A percentile compares a stretch with the other conserved stretches of the same genome.
These are phyloP conservation scores for Trachelus iudaicus DNA, from an alignment of 2,888 invertebrate genomes.

Conservation along the genomic window DNA sequence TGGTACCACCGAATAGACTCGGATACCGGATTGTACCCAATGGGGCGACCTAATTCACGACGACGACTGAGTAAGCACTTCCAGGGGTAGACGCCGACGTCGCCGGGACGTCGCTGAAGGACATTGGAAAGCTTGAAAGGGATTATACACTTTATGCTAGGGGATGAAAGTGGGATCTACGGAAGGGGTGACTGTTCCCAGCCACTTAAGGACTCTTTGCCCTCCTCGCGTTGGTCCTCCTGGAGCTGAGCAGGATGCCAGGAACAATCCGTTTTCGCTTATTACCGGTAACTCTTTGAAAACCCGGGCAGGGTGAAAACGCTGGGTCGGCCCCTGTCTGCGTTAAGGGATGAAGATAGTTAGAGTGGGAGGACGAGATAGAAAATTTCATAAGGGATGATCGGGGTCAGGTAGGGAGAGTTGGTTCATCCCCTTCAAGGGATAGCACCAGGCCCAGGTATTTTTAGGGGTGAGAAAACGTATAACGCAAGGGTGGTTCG, in stretches of 20 bases:
- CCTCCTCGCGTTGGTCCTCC: constrained; percentile 20
- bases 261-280: constrained; percentile 32
- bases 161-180: neutral
- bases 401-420: neutral
- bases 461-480: neutral
- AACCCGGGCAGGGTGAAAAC: constrained; percentile 6
- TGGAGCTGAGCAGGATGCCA: constrained; percentile 12
- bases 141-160: neutral
- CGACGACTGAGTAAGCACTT: constrained; percentile 54
- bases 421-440: neutral
- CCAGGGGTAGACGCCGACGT: constrained; percentile 29
- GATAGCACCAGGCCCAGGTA: neutral
- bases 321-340: neutral
- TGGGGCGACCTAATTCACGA: constrained; percentile 35
- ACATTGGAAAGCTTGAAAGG: neutral
- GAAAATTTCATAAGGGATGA: neutral
- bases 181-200: constrained; percentile 29
- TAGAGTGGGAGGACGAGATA: neutral
- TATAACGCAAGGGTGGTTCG: neutral
- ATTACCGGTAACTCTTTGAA: constrained; percentile 24
- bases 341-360: neutral
- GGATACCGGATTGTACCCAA: constrained; percentile 10
- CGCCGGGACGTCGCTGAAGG: neutral
- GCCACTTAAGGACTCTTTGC: constrained; percentile 45
- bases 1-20: neutral